Conservation (phyloP, 2,113 vertebrate species). For the Psittacula cyanocephala region DNA sequence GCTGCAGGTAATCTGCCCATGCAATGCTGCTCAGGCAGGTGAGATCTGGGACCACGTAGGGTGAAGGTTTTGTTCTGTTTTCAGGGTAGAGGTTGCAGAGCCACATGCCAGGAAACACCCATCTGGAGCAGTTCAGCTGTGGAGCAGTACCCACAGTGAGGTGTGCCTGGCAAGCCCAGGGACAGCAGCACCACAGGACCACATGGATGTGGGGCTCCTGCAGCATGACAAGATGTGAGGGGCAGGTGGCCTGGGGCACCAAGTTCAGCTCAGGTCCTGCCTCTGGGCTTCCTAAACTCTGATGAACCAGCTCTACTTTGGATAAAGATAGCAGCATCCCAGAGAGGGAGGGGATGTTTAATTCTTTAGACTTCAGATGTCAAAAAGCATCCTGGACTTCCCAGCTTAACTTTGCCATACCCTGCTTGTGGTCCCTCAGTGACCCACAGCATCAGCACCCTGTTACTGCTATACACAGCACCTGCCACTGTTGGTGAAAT, state of each 20-base stretch:
- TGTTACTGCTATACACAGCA: not conserved
- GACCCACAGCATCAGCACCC: not conserved
- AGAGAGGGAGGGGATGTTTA: not conserved
- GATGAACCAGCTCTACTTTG: not conserved
- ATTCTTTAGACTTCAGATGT: not conserved
- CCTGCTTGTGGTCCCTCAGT: not conserved
- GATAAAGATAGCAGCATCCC: not conserved
- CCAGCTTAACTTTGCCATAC: not conserved
- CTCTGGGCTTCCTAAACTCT: not conserved
- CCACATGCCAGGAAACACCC: not conserved
- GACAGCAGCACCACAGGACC: not conserved
- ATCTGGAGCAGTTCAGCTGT: not conserved
- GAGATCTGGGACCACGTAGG: not conserved
- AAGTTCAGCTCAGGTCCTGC: not conserved
- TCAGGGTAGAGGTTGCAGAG: not conserved
- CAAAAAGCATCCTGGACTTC: not conserved
- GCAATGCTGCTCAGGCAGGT: not conserved
- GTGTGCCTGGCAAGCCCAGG: not conserved
- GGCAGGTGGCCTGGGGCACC: not conserved
- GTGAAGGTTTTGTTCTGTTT: not conserved
- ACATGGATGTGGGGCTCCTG: not conserved
- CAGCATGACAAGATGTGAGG: not conserved
- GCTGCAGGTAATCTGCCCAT: not conserved
- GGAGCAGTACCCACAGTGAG: rapidly evolving
- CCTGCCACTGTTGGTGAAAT: not conserved